phyloP scores from a whole-genome alignment of 2,113 vertebrate species.

The Elaphurus davidianus region DNA sequence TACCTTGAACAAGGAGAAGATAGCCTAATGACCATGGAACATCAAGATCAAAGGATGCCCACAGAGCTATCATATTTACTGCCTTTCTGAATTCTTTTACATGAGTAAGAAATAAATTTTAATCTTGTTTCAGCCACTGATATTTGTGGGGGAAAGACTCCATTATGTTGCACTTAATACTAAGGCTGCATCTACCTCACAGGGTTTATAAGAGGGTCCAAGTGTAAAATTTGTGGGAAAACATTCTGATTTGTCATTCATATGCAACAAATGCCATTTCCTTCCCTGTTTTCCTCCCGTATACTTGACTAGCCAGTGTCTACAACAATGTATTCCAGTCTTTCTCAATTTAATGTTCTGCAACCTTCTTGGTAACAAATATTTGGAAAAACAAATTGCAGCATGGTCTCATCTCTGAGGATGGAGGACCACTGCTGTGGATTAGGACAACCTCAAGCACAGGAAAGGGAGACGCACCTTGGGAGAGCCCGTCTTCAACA shows the following conservation, averaged over 20 bases:
- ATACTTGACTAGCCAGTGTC: neutral
- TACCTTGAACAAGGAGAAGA: neutral
- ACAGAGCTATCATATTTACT: neutral
- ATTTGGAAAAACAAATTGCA: neutral
- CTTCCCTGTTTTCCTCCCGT: neutral
- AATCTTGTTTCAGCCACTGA: neutral
- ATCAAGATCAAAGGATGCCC: neutral
- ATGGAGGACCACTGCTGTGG: neutral
- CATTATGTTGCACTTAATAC: neutral
- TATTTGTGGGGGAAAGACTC: neutral
- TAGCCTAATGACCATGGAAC: neutral
- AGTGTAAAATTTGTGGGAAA: neutral
- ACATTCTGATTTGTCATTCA: neutral
- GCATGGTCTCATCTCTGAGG: no score
- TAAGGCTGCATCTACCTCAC: neutral
- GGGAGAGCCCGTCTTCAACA: neutral
- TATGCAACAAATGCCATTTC: neutral
- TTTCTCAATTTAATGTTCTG: neutral
- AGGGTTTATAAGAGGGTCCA: neutral
- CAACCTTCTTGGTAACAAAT: neutral
- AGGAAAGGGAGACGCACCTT: neutral
- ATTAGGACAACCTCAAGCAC: neutral
- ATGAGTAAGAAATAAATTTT: neutral
- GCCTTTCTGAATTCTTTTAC: neutral
- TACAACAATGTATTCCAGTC: neutral